Evolutionary conservation across 2,888 invertebrate genomes (phyloP), one percentile per base, ranked within the genome.

Genomic region (Heterodera filipjevi): DNA sequence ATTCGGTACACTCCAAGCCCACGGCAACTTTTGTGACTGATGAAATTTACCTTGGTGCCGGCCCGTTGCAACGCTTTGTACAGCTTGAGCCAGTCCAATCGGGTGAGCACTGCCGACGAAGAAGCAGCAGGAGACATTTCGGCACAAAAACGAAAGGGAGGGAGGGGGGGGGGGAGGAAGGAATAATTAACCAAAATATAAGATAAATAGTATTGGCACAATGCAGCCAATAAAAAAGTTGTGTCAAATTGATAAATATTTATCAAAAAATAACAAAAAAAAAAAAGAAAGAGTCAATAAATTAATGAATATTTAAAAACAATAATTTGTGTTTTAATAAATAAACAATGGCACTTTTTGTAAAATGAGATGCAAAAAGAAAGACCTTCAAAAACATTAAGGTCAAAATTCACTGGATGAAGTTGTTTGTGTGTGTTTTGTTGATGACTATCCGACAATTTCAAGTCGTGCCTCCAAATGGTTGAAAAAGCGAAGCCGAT

Each of bases 41-140:
- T 32, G 8, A 32, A 44, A 72, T 16, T 32, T 30, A 87, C 87
- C 80, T 87, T 84, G 39, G 72, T 78, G 33, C 86, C 86, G 70
- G 86, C 86, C 27, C 85, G 80, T 77, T 85, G 86, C 33, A 87
- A 84, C 77, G 87, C 83, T 77, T 87, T 87, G 84, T 87, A 87
- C 72, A 87, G 80, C 73, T 82, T 82, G 12, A 86, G 80, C 87
- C 87, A 87, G 64, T 79, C 72, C 22, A n/a, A 44, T 5, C 78
- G 78, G 44, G 49, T n/a, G 27, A 70, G 32, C 3, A 72, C 19
- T 72, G 49, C 33, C 2, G 46, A 14, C 12, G 46, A 49, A 8
- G 46, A 49, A 49, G 14, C 46, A 2, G 19, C 19, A 2, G 19
- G 10, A 39, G 39, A 39, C 39, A 39, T 39, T 39, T 39, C 39